Conservation (phyloP, 92 coral and sea anemone genomes). For the Phenganax marumi region DNA sequence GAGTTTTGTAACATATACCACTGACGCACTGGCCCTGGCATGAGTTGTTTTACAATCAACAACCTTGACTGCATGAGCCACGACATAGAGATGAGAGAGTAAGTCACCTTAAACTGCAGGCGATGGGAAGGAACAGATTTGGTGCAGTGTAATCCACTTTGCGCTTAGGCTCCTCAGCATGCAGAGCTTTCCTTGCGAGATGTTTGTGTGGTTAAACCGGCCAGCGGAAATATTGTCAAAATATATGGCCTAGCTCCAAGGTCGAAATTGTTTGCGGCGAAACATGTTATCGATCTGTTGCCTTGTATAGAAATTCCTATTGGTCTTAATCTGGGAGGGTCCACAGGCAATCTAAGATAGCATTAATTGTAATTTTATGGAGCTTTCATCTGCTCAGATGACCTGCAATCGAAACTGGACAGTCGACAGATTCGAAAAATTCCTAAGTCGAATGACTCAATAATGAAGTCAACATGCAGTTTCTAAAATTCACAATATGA, state of each 20-base stretch:
- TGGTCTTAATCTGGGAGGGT: constrained; percentile 44
- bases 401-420: constrained; percentile 41
- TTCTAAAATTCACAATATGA: constrained; percentile 17
- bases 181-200: background rate
- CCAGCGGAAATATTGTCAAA: constrained; percentile 18
- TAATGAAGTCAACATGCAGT: constrained; percentile 30
- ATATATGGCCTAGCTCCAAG: background rate
- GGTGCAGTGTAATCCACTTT: too few species aligned
- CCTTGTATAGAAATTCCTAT: constrained; percentile 39
- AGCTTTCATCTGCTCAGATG: constrained; percentile 47
- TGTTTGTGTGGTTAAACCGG: background rate
- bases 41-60: background rate
- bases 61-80: constrained; percentile 14
- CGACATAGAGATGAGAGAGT: constrained; percentile 28
- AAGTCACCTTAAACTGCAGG: constrained; percentile 27
- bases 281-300: constrained; percentile 16
- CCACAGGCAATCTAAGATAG: constrained; percentile 47
- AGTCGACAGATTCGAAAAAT: constrained; percentile 16
- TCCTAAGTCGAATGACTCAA: constrained; percentile 22
- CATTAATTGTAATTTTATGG: constrained; percentile 50
- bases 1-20: constrained; percentile 8
- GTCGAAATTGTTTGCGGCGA: constrained; percentile 1
- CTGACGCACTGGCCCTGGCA: constrained; percentile 16
- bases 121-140: background rate
- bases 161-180: background rate